Conservation (phyloP, 2,888 invertebrate genomes). For the Mythimna loreyi region DNA sequence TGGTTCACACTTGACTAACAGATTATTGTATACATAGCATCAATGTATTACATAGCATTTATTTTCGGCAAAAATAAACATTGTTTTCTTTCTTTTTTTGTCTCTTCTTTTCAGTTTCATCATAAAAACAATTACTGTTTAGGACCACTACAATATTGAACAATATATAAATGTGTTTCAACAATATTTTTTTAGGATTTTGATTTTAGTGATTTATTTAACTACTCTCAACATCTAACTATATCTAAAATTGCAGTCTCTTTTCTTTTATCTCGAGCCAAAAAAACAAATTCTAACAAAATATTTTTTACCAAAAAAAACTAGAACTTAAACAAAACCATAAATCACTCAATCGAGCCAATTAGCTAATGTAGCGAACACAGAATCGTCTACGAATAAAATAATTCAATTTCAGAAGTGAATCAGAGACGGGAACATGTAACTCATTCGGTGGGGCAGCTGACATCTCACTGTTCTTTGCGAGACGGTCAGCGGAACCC, state of each 20-base stretch:
- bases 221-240: too few relatives aligned
- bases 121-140: too few relatives aligned
- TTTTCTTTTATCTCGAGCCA: background rate
- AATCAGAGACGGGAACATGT: slow-evolving; percentile 23
- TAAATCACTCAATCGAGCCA: slow-evolving; percentile 44
- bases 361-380: slow-evolving; percentile 56
- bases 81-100: too few relatives aligned
- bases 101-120: too few relatives aligned
- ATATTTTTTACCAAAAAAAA: slow-evolving; percentile 11
- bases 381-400: slow-evolving; percentile 39
- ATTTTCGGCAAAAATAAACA: too few relatives aligned
- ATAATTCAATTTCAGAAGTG: slow-evolving; percentile 51
- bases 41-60: too few relatives aligned
- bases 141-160: too few relatives aligned
- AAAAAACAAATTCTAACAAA: slow-evolving; percentile 2
- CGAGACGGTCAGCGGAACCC: slow-evolving; percentile 13
- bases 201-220: too few relatives aligned
- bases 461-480: slow-evolving; percentile 36
- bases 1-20: too few relatives aligned
- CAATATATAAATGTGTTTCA: too few relatives aligned
- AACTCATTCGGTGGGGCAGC: slow-evolving; percentile 54
- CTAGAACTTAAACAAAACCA: slow-evolving; percentile 24
- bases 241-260: background rate
- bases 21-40: too few relatives aligned
- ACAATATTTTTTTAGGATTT: too few relatives aligned